These are phyloP conservation scores for Platichthys flesus DNA, from an alignment of 2,113 vertebrate genomes.

Conservation along the genomic window DNA sequence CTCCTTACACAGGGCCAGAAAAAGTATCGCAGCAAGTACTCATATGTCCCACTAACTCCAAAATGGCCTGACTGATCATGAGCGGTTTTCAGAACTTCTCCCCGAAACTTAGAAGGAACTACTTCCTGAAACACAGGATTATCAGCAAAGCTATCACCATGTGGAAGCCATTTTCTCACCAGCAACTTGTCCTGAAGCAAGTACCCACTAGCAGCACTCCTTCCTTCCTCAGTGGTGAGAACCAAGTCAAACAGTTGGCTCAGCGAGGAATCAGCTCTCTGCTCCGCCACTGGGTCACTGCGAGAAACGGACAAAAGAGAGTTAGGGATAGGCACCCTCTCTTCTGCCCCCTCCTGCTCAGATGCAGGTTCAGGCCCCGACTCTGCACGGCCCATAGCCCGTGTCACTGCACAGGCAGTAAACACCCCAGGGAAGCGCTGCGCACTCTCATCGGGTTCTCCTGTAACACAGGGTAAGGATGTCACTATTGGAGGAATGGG, in stretches of 20 bases:
- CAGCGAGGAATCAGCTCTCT: neutral
- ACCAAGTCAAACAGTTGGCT: neutral
- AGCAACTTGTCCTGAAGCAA: neutral
- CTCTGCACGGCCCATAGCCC: neutral
- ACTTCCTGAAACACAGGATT: neutral
- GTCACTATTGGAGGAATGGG: neutral
- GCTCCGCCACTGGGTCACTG: neutral
- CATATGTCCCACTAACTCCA: neutral
- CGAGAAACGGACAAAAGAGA: neutral
- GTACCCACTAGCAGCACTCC: neutral
- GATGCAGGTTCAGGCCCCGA: neutral
- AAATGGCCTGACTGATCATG: neutral
- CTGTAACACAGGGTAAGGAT: neutral
- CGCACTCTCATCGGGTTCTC: neutral
- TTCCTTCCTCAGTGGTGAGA: neutral
- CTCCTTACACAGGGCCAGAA: neutral
- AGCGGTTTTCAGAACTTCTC: neutral
- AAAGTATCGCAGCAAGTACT: neutral
- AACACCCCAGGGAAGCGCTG: neutral
- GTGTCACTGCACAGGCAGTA: neutral
- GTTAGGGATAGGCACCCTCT: neutral
- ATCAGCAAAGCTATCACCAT: too few relatives aligned
- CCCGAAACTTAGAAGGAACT: neutral
- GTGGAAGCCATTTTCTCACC: neutral
- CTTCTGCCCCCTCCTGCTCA: neutral